phyloP scores from a whole-genome alignment of 2,888 invertebrate genomes.

The Strigamia transsilvanica region DNA sequence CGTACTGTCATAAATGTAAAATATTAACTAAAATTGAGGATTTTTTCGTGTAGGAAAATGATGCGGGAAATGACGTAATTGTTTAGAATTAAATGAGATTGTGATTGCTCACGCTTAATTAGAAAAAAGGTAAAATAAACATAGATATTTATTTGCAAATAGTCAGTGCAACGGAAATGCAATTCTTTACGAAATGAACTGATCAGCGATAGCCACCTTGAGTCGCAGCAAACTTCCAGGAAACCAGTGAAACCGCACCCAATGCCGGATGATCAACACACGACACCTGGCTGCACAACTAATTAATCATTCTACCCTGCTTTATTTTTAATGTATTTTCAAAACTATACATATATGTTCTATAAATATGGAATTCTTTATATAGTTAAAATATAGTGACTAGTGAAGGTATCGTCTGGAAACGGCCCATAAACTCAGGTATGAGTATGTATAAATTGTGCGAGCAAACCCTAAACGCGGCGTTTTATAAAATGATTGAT shows the following conservation, averaged over 20 bases:
- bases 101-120: background rate
- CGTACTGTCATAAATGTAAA: too few relatives aligned
- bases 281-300: constrained; percentile 19
- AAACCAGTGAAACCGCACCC: constrained; percentile 24
- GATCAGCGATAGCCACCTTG: constrained; percentile 31
- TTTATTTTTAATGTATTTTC: background rate
- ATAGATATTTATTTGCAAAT: background rate
- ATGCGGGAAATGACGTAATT: too few relatives aligned
- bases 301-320: background rate
- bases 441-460: background rate
- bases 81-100: too few relatives aligned
- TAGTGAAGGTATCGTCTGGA: background rate
- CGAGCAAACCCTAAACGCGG: background rate
- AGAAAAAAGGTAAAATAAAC: background rate
- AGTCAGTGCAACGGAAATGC: constrained; percentile 6
- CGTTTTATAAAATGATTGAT: background rate
- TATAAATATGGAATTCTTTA: background rate
- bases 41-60: too few relatives aligned
- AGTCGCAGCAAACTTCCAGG: constrained; percentile 9
- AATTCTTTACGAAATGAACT: constrained; percentile 33
- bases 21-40: too few relatives aligned
- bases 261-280: constrained; percentile 37
- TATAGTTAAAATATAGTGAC: background rate
- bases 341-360: background rate
- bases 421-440: constrained; percentile 17